phyloP scores from a whole-genome alignment of 2,113 vertebrate genomes.

The Sander lucioperca region DNA sequence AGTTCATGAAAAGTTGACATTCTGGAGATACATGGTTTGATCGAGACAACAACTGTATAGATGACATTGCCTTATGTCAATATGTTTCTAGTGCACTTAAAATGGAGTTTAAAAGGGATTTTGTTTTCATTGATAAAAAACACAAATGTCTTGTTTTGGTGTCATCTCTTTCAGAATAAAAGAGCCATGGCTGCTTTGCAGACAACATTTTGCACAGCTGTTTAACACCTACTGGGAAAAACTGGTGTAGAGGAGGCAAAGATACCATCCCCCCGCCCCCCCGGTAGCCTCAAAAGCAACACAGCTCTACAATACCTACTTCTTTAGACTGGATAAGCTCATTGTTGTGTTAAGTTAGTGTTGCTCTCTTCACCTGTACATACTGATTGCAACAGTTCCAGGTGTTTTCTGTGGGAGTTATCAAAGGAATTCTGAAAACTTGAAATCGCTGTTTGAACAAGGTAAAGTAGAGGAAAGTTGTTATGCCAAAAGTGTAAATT shows the following conservation, averaged over 20 bases:
- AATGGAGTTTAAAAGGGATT: background rate
- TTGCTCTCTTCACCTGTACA: background rate
- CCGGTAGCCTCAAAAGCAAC: background rate
- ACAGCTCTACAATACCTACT: background rate
- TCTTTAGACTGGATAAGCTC: background rate
- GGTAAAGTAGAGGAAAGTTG: background rate
- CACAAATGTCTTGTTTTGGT: background rate
- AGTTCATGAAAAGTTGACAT: background rate
- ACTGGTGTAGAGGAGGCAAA: background rate
- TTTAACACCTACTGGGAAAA: slow-evolving; percentile 2
- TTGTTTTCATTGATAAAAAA: background rate
- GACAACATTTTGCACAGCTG: background rate
- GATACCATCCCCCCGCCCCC: no score
- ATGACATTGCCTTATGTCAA: background rate
- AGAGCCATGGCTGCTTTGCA: background rate
- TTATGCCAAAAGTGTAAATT: background rate
- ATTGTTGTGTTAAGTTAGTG: background rate
- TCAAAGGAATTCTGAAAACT: background rate
- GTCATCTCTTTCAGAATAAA: background rate
- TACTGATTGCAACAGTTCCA: background rate
- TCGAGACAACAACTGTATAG: background rate
- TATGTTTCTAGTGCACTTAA: background rate
- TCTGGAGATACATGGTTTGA: background rate
- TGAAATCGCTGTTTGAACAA: background rate
- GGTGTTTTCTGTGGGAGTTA: background rate